phyloP scores from a whole-genome alignment of 37 sponge, comb jelly and placozoan species.

The Ephydatia muelleri region DNA sequence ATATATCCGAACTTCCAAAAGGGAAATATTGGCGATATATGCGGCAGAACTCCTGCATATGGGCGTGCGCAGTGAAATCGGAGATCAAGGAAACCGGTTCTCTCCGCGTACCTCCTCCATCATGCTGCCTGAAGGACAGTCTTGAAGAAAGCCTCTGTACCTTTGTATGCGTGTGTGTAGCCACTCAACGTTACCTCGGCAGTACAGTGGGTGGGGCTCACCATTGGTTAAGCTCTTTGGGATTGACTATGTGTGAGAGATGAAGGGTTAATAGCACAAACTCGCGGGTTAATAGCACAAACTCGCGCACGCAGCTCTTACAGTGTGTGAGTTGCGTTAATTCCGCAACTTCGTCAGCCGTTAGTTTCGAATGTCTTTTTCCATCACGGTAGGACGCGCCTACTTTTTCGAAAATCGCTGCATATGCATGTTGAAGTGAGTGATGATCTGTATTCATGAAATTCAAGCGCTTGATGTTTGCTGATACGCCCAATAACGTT shows the following conservation, averaged over 20 bases:
- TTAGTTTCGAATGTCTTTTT: constrained; percentile 59
- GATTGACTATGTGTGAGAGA: constrained; percentile 34
- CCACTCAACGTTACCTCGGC: not conserved
- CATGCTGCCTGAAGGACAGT: constrained; percentile 78
- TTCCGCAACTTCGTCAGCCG: constrained; percentile 52
- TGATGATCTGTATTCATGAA: too few species aligned
- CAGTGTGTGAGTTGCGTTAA: constrained; percentile 72
- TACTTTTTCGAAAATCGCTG: not conserved
- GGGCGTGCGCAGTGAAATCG: too few species aligned
- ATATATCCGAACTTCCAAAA: constrained; percentile 57
- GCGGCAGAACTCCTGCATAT: constrained; percentile 59
- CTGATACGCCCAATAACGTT: not conserved
- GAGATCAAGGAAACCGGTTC: not conserved
- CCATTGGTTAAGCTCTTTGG: constrained; percentile 73
- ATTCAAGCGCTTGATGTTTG: not conserved
- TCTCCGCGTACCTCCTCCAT: constrained; percentile 32
- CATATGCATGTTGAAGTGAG: not conserved
- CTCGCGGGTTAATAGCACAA: not conserved
- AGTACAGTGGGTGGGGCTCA: constrained; percentile 3
- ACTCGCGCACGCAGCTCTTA: constrained; percentile 22
- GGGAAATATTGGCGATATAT: constrained; percentile 83
- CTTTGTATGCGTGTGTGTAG: constrained; percentile 8
- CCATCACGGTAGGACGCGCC: constrained; percentile 36
- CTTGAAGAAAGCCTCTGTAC: constrained; percentile 77
- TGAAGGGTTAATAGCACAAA: too few species aligned